Base-by-base conservation (phyloP, 1,140 invertebrate species). In the Drosophila lini region DNA sequence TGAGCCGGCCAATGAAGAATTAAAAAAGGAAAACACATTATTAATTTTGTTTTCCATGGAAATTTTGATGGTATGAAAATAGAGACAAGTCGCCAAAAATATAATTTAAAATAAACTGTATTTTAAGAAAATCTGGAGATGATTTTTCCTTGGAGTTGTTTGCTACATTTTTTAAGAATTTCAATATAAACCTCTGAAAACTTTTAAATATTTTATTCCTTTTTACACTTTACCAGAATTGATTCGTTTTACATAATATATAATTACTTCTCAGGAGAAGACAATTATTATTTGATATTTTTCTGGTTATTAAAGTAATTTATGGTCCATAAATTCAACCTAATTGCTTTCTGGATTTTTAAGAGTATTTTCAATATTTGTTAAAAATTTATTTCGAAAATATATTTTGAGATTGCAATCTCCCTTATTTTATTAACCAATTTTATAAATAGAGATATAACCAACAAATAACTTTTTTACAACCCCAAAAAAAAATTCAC, bases 11-110 rank as follows among this genome's bases (percentile, higher is more conserved):
- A 28, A 40, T 63, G 25, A 69, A 44, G 59, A 68, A 38, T 56
- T 22, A 10, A n/a, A 22, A 55, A 69, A 40, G 50, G 31, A 42
- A 60, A 28, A 41, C 47, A 52, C 59, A 74, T 44, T 36, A 52
- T 68, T 50, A 45, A 40, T 47, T 52, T 53, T 22, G 9, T 19
- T 67, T 48, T 68, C 58, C 55, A 76, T 32, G 73, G 74, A 76
- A 59, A 67, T 22, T 31, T 32, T 40, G 25, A 25, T 32, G 13
- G 38, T 13, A 22, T 31, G n/a, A 11, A 11, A 31, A 16, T 15
- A n/a, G 4, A 15, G 25, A 10, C 36, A 41, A 31, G 25, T 41
- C 19, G 38, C 31, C 11, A 8, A 44, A 36, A 64, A 8, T 10
- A 36, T 65, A 44, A 34, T n/a, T 74, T 19, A 36, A 44, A 60